Base-by-base conservation (phyloP, 1,140 invertebrate genomes). In the Streblospio benedicti region DNA sequence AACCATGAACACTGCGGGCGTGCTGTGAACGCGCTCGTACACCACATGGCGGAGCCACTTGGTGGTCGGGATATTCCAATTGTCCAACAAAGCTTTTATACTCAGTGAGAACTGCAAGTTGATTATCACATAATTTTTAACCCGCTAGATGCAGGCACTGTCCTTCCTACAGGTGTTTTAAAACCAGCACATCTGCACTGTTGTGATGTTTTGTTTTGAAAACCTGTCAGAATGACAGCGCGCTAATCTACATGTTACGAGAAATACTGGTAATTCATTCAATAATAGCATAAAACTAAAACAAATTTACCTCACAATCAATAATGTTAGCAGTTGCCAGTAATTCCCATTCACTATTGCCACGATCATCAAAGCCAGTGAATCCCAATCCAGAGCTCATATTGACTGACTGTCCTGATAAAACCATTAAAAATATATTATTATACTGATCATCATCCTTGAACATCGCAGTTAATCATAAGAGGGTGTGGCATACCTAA, bases 361-460 rank as follows among this genome's bases (percentile, higher is more conserved):
- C 90, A 33, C 87, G 76, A 35, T 83, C 79, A 67, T 86, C 83
- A 67, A 86, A 90, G 0, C 92, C 92, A 70, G 85, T 87, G 74
- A 90, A 95, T 12, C 93, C 93, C 62, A 97, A 82, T 1, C 94
- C 94, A 6, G 88, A 89, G 70, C 91, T 88, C 75, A 97, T 96
- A 74, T 91, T 95, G 65, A 95, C 88, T 0, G 90, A 88, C 76
- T 97, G 94, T 9, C 90, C 90, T 77, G 68, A 64, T 69, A 68
- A 44, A 14, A 47, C 47, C 4, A 14, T 14, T n/a, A n/a, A 41
- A 14, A 14, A 14, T 41, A 12, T 41, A 41, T 14, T 41, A 12
- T 12, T n/a, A 41, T 14, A 14, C n/a, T 41, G 38, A 41, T 41
- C 12, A 41, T n/a, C 38, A n/a, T 14, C 38, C n/a, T 41, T 14